Percentiles rank a stretch among this genome's conserved stretches.
Evolutionary conservation across 2,113 vertebrate species (phyloP).

Genomic region (Elephas maximus): DNA sequence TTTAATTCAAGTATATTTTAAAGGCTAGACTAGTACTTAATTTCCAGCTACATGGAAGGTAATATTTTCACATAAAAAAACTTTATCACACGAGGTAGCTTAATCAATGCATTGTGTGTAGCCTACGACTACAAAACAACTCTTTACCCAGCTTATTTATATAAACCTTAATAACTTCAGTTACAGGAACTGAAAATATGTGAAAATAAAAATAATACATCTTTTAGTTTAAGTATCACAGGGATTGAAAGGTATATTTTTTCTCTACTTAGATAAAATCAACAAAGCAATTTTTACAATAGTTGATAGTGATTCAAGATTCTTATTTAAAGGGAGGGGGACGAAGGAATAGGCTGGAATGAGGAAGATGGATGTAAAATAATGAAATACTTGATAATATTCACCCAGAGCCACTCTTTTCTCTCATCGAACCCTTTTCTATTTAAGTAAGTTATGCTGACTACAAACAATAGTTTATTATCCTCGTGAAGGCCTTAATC

Average conservation of each 20-base stretch:
- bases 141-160: slow-evolving; percentile 5
- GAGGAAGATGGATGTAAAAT: not conserved
- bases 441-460: slow-evolving; percentile 46
- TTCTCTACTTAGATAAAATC: slow-evolving; percentile 52
- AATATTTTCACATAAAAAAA: slow-evolving; percentile 68
- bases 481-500: not conserved
- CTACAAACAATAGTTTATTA: slow-evolving; percentile 56
- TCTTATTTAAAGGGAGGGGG: slow-evolving; percentile 14
- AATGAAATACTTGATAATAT: not conserved
- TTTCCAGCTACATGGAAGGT: slow-evolving; percentile 66
- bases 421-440: not conserved
- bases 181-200: not conserved
- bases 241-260: not conserved
- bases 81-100: slow-evolving; percentile 45
- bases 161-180: slow-evolving; percentile 35
- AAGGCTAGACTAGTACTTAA: slow-evolving; percentile 72
- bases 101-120: slow-evolving; percentile 51
- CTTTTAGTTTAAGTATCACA: not conserved
- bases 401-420: not conserved
- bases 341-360: not conserved
- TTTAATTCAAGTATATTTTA: slow-evolving; percentile 72
- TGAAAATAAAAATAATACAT: not conserved
- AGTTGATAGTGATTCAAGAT: not conserved
- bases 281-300: slow-evolving; percentile 39
- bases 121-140: slow-evolving; percentile 38